A percentile compares a stretch with the other conserved stretches of the same genome.
phyloP scores from a whole-genome alignment of 2,797 vertebrate genomes.

The Anableps anableps region DNA sequence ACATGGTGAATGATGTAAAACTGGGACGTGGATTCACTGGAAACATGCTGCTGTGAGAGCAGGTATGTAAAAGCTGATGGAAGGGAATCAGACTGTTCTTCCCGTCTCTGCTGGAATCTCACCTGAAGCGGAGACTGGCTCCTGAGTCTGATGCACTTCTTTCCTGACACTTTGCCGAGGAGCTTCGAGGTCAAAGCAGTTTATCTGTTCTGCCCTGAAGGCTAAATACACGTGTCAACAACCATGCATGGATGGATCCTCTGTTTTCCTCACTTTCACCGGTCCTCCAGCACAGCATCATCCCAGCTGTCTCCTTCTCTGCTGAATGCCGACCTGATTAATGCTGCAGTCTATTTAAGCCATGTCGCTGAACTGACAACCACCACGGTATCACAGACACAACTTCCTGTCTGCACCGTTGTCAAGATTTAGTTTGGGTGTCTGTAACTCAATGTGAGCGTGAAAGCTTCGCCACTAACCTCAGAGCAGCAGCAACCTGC shows the following conservation, averaged over 20 bases:
- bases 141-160: neutral
- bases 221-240: conserved; percentile 9
- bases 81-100: neutral
- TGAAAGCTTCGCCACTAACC: neutral
- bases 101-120: conserved; percentile 1
- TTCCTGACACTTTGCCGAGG: conserved; percentile 12
- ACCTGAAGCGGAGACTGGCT: conserved; percentile 16
- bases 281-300: conserved; percentile 19
- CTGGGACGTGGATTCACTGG: too few species aligned
- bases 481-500: too few species aligned
- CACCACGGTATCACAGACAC: conserved; percentile 7
- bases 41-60: too few species aligned
- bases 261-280: conserved; percentile 5
- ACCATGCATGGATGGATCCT: conserved; percentile 21
- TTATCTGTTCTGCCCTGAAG: conserved; percentile 14
- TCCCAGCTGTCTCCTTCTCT: conserved; percentile 14
- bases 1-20: neutral
- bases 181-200: conserved; percentile 28
- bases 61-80: too few species aligned
- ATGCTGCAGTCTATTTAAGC: conserved; percentile 21
- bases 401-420: neutral
- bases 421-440: neutral
- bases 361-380: conserved; percentile 30
- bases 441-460: neutral
- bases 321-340: conserved; percentile 23